phyloP scores from a whole-genome alignment of 2,888 invertebrate species.

The Netelia inedita region DNA sequence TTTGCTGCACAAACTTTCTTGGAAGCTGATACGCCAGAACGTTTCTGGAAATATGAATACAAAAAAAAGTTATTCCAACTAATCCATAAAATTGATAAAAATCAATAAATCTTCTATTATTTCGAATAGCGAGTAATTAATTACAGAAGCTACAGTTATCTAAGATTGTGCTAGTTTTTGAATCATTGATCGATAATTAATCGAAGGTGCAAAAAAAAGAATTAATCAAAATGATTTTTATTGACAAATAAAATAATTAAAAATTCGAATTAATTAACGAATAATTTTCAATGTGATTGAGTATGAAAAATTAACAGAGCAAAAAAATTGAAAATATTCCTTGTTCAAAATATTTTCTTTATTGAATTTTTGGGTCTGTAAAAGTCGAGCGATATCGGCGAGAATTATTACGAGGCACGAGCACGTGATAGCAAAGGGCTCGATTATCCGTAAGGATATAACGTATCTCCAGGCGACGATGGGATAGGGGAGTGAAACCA shows the following conservation, averaged over 20 bases:
- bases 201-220: not conserved
- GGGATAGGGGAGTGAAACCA: constrained; percentile 28
- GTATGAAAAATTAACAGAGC: not conserved
- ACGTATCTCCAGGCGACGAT: constrained; percentile 3
- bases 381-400: not conserved
- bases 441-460: constrained; percentile 30
- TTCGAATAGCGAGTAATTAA: not conserved
- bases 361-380: not conserved
- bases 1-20: constrained; percentile 75
- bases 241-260: not conserved
- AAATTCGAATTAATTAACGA: not conserved
- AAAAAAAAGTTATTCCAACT: constrained; percentile 9
- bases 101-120: not conserved
- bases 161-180: no score
- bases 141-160: not conserved
- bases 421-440: constrained; percentile 39
- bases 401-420: not conserved
- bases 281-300: not conserved
- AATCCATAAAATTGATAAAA: not conserved
- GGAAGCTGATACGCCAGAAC: constrained; percentile 74
- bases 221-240: not conserved
- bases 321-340: not conserved
- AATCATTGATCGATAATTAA: not conserved
- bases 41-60: constrained; percentile 74
- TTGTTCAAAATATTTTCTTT: not conserved